Conservation (phyloP, 37 sponge, comb jelly and placozoan genomes). For the Diacarnus erythraeanus region DNA sequence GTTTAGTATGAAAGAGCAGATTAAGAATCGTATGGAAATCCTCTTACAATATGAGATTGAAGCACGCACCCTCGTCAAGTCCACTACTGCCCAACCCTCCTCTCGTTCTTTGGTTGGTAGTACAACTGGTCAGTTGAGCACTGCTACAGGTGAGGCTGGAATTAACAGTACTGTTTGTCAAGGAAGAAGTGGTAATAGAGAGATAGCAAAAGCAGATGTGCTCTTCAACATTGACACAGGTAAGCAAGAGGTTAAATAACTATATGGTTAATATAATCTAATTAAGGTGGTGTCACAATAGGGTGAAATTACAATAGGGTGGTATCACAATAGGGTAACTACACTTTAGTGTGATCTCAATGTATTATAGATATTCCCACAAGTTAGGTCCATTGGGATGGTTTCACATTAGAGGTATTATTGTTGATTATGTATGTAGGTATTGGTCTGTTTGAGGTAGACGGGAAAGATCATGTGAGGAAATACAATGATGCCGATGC, state of each 20-base stretch:
- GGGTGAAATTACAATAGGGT: too few relatives aligned
- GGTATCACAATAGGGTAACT: too few relatives aligned
- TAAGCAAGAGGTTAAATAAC: not conserved
- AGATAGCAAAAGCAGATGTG: slow-evolving; percentile 31
- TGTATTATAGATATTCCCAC: too few relatives aligned
- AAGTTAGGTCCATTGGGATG: too few relatives aligned
- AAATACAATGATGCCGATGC: slow-evolving; percentile 57
- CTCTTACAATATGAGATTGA: slow-evolving; percentile 35
- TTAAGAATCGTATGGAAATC: slow-evolving; percentile 59
- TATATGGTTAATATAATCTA: too few relatives aligned
- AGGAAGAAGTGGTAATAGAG: not conserved
- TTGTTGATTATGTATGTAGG: slow-evolving; percentile 17
- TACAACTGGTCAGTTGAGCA: not conserved
- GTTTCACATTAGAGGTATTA: too few relatives aligned
- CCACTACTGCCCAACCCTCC: not conserved
- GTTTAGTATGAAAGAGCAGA: slow-evolving; percentile 56
- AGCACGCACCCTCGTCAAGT: not conserved
- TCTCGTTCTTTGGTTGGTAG: not conserved
- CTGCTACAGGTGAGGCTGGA: slow-evolving; percentile 2
- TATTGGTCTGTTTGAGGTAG: slow-evolving; percentile 58
- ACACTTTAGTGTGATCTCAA: too few relatives aligned
- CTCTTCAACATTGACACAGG: slow-evolving; percentile 49
- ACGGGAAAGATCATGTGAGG: slow-evolving; percentile 49
- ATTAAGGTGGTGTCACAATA: too few relatives aligned
- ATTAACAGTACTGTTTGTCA: not conserved